Conservation (phyloP, 2,113 vertebrate genomes). For the Amphiprion ocellaris region DNA sequence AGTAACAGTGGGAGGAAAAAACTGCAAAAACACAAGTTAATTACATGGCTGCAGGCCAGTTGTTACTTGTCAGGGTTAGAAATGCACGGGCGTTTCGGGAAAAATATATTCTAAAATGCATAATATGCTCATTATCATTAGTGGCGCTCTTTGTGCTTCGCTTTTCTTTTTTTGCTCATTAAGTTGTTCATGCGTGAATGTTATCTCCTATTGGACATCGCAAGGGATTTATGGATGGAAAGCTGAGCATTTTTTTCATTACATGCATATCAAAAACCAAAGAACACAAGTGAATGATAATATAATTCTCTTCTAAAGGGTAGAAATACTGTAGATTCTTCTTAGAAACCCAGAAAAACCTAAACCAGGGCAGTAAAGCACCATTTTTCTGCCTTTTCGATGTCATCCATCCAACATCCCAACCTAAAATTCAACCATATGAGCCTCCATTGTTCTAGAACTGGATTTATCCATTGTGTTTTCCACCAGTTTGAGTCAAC, state of each 20-base stretch:
- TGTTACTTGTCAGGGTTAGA: not conserved
- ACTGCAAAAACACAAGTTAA: conserved; percentile 8
- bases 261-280: no score
- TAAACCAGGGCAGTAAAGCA: no score
- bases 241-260: no score
- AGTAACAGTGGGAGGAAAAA: not conserved
- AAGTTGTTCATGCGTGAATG: not conserved
- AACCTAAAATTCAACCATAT: no score
- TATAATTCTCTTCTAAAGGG: not conserved
- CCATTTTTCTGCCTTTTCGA: no score
- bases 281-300: no score
- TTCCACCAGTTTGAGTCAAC: no score
- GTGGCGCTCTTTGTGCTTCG: not conserved
- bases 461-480: no score
- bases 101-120: conserved; percentile 5
- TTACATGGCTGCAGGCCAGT: conserved; percentile 15
- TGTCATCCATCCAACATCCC: no score
- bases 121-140: conserved; percentile 5
- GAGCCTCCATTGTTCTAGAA: no score
- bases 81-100: not conserved
- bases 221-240: not conserved
- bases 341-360: no score
- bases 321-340: not conserved
- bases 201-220: not conserved
- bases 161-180: not conserved